These are phyloP conservation scores for Aselliscus stoliczkanus DNA, from an alignment of 2,797 vertebrate species.

Conservation along the genomic window DNA sequence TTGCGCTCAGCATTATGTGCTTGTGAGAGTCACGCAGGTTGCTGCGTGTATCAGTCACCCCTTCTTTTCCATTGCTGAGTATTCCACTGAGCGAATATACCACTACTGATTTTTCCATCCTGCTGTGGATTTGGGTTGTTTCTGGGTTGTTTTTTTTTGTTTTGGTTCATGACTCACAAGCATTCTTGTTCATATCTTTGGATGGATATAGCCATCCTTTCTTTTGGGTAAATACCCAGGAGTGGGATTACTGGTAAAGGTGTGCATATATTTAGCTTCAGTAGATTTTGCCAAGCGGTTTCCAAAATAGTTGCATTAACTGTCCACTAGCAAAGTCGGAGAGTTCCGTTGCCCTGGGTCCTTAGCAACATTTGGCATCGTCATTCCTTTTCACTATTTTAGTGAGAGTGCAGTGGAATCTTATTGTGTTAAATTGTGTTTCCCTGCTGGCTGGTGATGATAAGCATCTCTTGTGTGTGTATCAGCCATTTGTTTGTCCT, in stretches of 20 bases:
- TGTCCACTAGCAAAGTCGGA: not conserved
- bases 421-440: not conserved
- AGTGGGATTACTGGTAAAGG: not conserved
- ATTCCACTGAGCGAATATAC: not conserved
- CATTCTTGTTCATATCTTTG: not conserved
- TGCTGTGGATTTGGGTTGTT: not conserved
- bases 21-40: not conserved
- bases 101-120: not conserved
- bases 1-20: not conserved
- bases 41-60: not conserved
- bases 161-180: not conserved
- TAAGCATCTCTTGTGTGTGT: not conserved
- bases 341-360: accelerated
- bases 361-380: not conserved
- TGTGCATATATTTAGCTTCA: not conserved
- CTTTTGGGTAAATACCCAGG: not conserved
- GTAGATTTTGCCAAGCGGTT: not conserved
- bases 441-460: not conserved
- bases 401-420: too few species aligned
- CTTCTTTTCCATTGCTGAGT: not conserved
- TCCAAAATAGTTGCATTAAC: not conserved
- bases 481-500: too few species aligned
- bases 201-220: not conserved
- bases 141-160: not conserved
- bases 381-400: not conserved